Evolutionary conservation across 2,797 vertebrate genomes (phyloP).

Genomic region (Cetoscarus ocellatus): DNA sequence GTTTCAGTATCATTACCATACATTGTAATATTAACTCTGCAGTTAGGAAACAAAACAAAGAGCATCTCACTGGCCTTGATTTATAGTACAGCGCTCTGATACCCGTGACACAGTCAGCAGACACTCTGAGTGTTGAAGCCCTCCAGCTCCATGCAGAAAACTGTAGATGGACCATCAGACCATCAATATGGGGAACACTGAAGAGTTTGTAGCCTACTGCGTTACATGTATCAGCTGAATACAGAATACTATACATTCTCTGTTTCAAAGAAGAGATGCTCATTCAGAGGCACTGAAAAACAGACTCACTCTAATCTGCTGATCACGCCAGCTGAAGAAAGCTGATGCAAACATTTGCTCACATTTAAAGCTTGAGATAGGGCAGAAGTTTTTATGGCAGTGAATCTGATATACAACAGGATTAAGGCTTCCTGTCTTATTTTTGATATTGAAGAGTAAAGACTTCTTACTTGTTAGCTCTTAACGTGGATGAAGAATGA

Average conservation of each 20-base stretch:
- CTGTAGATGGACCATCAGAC: conserved; percentile 15
- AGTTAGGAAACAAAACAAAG: no score
- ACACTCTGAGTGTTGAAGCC: conserved; percentile 36
- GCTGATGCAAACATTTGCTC: background rate
- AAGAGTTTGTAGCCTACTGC: conserved; percentile 6
- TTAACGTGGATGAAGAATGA: conserved; percentile 53
- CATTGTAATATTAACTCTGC: background rate
- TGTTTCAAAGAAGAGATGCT: background rate
- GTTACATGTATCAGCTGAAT: conserved; percentile 38
- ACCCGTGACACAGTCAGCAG: conserved; percentile 69
- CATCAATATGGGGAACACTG: conserved; percentile 23
- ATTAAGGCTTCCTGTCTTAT: background rate
- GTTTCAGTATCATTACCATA: no score
- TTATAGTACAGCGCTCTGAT: no score
- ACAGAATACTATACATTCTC: background rate
- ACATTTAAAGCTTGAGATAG: conserved; percentile 8
- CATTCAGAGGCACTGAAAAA: background rate
- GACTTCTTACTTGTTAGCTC: conserved; percentile 6
- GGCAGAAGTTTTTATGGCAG: background rate
- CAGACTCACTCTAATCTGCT: conserved; percentile 10
- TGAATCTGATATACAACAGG: conserved; percentile 33
- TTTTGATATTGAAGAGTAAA: background rate
- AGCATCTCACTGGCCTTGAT: background rate
- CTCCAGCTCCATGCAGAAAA: conserved; percentile 27
- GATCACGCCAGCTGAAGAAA: conserved; percentile 21